Base-by-base conservation (phyloP, 2,113 vertebrate genomes). In the Chaetorhynchus papuensis region DNA sequence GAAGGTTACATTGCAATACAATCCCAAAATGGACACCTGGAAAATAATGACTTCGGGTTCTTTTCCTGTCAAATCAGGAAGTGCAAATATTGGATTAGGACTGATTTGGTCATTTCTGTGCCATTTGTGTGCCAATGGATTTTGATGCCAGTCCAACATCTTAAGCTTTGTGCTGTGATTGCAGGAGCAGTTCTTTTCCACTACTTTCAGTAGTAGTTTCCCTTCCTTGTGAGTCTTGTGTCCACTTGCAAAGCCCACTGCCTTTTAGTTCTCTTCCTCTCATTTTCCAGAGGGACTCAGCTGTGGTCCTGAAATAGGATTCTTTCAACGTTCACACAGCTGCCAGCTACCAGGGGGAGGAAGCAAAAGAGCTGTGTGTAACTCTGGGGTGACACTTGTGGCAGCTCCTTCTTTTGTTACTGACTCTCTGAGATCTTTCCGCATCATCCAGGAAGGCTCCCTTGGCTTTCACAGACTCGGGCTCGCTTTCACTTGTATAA, bases 21-120 rank as follows among this genome's bases (percentile, higher is more conserved):
- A 11, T 76, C 49, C 22, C 31, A 14, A 64, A 72, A 60, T 9
- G 6, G 60, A 15, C 44, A 30, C 17, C 39, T 59, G 28, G 45
- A 44, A 24, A 56, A 47, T n/a, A 50, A 47, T 31, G 16, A 33
- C 35, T 81, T 81, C 0, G 6, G 5, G 31, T 79, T 78, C n/a
- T 65, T 81, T 72, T 72, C 54, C 72, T 21, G 20, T 45, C 9
- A 28, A 22, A 21, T 75, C 20, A 33, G 42, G 50, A 76, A 42
- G 37, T 24, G 47, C 19, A 37, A 7, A 17, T 37, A 37, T 3
- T 0, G 0, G 12, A 39, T 77, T 49, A 53, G 4, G 33, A 13
- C 39, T 81, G 37, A 45, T 77, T 37, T 23, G 33, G 1, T 56
- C 1, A 5, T 76, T 90, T 82, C 41, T 78, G 24, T 79, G 41